Conservation (phyloP, 1,140 invertebrate species). For the Cotesia chilonis region DNA sequence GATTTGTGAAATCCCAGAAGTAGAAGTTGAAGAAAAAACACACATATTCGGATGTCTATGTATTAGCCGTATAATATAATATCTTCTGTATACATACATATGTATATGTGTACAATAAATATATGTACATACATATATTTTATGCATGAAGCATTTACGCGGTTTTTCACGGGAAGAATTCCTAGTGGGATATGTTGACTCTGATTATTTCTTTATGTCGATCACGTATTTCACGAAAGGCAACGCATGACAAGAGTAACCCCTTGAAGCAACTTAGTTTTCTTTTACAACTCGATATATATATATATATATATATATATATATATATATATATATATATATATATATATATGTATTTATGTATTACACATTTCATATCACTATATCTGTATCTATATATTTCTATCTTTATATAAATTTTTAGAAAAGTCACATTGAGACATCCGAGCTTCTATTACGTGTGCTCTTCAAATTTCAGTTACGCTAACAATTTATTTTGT, state of each 20-base stretch:
- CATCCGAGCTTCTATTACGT: too few species aligned
- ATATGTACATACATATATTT: slow-evolving; percentile 25
- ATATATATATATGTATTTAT: too few species aligned
- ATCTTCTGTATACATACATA: slow-evolving; percentile 22
- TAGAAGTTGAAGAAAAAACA: slow-evolving; percentile 27
- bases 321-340: too few species aligned
- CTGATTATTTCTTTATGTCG: slow-evolving; percentile 30
- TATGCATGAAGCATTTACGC: slow-evolving; percentile 29
- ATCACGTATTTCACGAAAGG: slow-evolving; percentile 29
- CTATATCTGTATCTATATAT: too few species aligned
- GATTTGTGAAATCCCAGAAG: slow-evolving; percentile 37
- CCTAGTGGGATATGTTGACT: slow-evolving; percentile 23
- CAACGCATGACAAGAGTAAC: slow-evolving; percentile 21
- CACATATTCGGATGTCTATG: background rate
- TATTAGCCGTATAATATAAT: background rate
- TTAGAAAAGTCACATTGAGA: too few species aligned
- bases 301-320: too few species aligned
- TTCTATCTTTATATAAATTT: too few species aligned
- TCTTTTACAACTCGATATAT: too few species aligned
- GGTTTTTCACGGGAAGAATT: slow-evolving; percentile 11
- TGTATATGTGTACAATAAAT: slow-evolving; percentile 22
- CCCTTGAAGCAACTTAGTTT: slow-evolving; percentile 19
- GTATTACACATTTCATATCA: too few species aligned
- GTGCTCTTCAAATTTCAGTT: too few species aligned
- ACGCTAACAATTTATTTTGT: background rate